These are phyloP conservation scores for Parnassius orleans DNA, from an alignment of 2,888 invertebrate species.

Conservation along the genomic window DNA sequence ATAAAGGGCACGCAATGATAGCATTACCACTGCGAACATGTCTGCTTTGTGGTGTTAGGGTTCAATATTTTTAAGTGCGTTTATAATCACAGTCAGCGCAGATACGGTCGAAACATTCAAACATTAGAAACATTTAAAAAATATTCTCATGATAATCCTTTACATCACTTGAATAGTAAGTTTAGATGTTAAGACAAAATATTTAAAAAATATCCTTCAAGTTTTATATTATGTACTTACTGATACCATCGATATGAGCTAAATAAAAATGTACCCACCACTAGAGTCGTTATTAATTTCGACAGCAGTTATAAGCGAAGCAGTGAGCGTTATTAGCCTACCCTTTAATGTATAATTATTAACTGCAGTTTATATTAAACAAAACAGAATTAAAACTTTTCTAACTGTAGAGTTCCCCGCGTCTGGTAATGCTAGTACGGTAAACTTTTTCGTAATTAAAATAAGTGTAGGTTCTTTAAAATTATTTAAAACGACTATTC, in stretches of 20 bases:
- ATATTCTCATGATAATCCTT: too few species aligned
- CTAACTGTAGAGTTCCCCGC: slow-evolving; percentile 46
- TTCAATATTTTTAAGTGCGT: too few species aligned
- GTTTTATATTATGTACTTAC: slow-evolving; percentile 29
- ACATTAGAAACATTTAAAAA: too few species aligned
- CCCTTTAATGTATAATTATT: slow-evolving; percentile 78
- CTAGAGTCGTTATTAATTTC: slow-evolving; percentile 70
- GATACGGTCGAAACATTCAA: too few species aligned
- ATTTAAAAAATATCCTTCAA: too few species aligned
- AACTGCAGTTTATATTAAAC: slow-evolving; percentile 77
- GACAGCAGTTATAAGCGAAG: slow-evolving; percentile 70
- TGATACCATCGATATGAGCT: slow-evolving; percentile 27
- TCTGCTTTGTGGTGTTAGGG: too few species aligned
- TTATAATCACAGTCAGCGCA: too few species aligned
- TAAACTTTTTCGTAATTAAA: slow-evolving; percentile 17
- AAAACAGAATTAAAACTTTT: slow-evolving; percentile 75
- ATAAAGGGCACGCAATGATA: too few species aligned
- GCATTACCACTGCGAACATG: too few species aligned
- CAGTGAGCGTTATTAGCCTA: slow-evolving; percentile 75
- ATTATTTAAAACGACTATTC: slow-evolving; percentile 8
- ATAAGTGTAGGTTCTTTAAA: slow-evolving; percentile 11
- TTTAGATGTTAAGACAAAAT: too few species aligned
- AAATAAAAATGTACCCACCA: slow-evolving; percentile 36
- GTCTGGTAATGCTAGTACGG: slow-evolving; percentile 41
- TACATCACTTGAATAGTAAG: too few species aligned